Percentiles rank a stretch among this genome's conserved stretches.
Conservation (phyloP, 2,888 invertebrate genomes). For the Orgyia antiqua region DNA sequence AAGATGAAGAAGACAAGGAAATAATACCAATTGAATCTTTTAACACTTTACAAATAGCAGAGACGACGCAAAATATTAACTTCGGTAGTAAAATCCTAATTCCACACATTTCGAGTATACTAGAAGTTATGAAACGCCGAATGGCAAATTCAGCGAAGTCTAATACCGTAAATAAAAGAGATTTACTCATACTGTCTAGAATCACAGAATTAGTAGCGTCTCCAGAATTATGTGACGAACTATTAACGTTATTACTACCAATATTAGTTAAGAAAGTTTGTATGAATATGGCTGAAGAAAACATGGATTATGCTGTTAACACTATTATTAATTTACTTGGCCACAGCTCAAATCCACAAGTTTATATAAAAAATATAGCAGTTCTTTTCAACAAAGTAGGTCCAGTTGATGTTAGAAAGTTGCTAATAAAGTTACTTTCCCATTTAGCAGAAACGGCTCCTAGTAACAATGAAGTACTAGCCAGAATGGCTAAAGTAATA, state of each 20-base stretch:
- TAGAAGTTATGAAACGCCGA: slow-evolving; percentile 83
- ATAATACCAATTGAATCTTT: slow-evolving; percentile 57
- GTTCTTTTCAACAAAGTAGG: slow-evolving; percentile 84
- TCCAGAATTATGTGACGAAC: slow-evolving; percentile 81
- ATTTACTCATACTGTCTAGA: slow-evolving; percentile 85
- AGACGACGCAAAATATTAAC: slow-evolving; percentile 72
- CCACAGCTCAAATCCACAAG: slow-evolving; percentile 80
- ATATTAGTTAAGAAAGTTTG: slow-evolving; percentile 82
- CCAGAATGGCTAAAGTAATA: slow-evolving; percentile 75
- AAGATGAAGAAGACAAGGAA: slow-evolving; percentile 75
- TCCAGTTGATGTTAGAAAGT: slow-evolving; percentile 81
- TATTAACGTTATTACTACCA: slow-evolving; percentile 84
- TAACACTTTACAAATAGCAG: slow-evolving; percentile 38
- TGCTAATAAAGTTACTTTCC: slow-evolving; percentile 80
- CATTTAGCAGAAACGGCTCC: slow-evolving; percentile 74
- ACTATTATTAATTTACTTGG: slow-evolving; percentile 87
- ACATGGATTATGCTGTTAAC: slow-evolving; percentile 82
- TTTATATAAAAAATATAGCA: slow-evolving; percentile 83
- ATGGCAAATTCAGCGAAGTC: slow-evolving; percentile 78
- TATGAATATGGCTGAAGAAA: slow-evolving; percentile 81
- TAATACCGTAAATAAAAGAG: slow-evolving; percentile 81
- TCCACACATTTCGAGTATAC: slow-evolving; percentile 84
- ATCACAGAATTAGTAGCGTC: slow-evolving; percentile 86
- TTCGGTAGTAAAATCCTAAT: slow-evolving; percentile 85
- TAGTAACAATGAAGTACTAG: slow-evolving; percentile 57